Conservation (phyloP, 2,888 invertebrate genomes). For the Cataglyphis cursor region DNA sequence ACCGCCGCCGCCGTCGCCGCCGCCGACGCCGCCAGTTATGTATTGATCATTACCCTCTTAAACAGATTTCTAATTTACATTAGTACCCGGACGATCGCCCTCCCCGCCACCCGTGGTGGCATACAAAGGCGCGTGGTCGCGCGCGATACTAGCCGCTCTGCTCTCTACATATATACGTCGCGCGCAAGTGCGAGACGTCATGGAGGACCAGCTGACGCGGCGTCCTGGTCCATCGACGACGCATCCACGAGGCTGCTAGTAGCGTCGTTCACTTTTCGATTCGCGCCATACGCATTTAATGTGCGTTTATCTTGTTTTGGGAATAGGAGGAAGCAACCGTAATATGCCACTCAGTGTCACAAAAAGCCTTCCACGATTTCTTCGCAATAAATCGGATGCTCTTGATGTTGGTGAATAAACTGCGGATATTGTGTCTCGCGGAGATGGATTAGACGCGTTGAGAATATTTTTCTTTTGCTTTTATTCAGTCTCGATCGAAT, state of each 20-base stretch:
- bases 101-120: conserved; percentile 65
- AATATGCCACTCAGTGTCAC: conserved; percentile 13
- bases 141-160: conserved; percentile 30
- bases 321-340: neutral
- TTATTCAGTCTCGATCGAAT: neutral
- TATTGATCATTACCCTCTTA: conserved; percentile 87
- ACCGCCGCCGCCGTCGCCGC: conserved; percentile 67
- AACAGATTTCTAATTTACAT: conserved; percentile 85
- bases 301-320: neutral
- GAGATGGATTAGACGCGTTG: neutral
- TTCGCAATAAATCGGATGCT: neutral
- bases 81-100: conserved; percentile 79
- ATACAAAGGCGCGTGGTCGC: conserved; percentile 70
- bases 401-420: conserved; percentile 4
- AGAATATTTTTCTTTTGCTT: neutral
- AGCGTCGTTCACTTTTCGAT: conserved; percentile 11
- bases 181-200: conserved; percentile 62
- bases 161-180: conserved; percentile 29
- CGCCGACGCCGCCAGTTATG: conserved; percentile 77
- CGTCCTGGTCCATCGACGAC: conserved; percentile 31
- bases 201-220: conserved; percentile 64
- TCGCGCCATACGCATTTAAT: neutral
- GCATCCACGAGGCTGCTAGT: conserved; percentile 52
- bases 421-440: neutral
- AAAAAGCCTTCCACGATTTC: neutral